Base-by-base conservation (phyloP, 2,797 vertebrate genomes). In the Rhinichthys osculus region DNA sequence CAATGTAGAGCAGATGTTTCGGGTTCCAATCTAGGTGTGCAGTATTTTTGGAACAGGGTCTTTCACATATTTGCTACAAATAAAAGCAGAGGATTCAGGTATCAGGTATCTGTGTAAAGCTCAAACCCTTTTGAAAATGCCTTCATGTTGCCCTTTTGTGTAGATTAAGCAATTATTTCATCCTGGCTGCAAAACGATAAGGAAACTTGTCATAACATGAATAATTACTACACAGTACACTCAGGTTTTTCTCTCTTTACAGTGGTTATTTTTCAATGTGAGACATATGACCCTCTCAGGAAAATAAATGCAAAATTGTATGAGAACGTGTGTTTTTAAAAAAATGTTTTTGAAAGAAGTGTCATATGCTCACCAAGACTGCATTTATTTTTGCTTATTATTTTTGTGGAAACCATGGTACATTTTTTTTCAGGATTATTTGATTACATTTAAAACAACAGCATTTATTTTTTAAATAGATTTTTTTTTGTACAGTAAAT, bases 241-340 rank as follows among this genome's bases (percentile, higher is more conserved):
- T 85, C 69, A 78, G 76, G 86, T 85, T 67, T 44, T 78, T 84
- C 54, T 59, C n/a, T 77, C 66, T 85, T 67, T 38, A 42, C 57
- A 50, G 13, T 67, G 62, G 40, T 64, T 38, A 23, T 69, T 77
- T 33, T 72, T 82, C 19, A 71, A n/a, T 52, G 42, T 21, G 40
- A n/a, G 17, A 70, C 11, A 40, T 83, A 27, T 27, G 64, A 78
- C 16, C 54, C 17, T 83, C 83, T 90, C 85, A 88, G 89, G 89
- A 90, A 90, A 90, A 87, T 74, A 81, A 79, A 78, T 30, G 1
- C 33, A 62, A 33, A 70, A 64, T 72, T n/a, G n/a, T 76, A n/a
- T 30, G 19, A 64, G 10, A 50, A 44, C 19, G 40, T 47, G 42
- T 80, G 17, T 27, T 27, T 27, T 27, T 27, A 1, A 1, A 27